These are phyloP conservation scores for Nowickia ferox DNA, from an alignment of 2,888 invertebrate genomes.

Conservation along the genomic window DNA sequence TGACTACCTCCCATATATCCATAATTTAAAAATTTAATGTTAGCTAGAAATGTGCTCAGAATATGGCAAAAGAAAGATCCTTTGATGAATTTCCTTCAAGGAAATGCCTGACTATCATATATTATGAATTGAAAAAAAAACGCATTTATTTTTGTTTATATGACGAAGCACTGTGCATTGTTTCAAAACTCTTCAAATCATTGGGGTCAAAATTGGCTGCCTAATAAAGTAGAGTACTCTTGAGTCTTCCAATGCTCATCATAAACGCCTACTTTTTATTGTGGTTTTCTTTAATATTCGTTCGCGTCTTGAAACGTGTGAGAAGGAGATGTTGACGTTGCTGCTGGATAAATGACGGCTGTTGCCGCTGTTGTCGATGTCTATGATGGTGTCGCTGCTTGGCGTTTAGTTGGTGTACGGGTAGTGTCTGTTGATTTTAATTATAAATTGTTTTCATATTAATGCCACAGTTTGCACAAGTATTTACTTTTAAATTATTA, in stretches of 20 bases:
- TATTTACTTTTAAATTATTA: conserved; percentile 54
- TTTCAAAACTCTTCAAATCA: too few species aligned
- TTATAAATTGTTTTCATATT: conserved; percentile 71
- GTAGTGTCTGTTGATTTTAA: conserved; percentile 64
- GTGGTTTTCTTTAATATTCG: not conserved
- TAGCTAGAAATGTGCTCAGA: too few species aligned
- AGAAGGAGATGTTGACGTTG: conserved; percentile 11
- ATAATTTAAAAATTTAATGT: too few species aligned
- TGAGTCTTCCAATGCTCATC: not conserved
- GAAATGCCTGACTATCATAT: too few species aligned
- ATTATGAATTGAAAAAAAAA: too few species aligned
- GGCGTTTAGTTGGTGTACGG: conserved; percentile 38
- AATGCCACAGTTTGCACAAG: conserved; percentile 52
- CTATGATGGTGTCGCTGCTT: conserved; percentile 56
- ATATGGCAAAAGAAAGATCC: too few species aligned
- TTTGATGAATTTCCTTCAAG: too few species aligned
- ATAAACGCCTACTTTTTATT: not conserved
- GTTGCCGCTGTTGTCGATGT: conserved; percentile 18
- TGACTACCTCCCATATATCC: too few species aligned
- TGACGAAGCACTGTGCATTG: too few species aligned
- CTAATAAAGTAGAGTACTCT: not conserved
- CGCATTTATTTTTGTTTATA: too few species aligned
- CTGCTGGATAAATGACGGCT: conserved; percentile 20
- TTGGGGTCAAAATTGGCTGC: too few species aligned
- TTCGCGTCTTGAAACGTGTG: not conserved